Percentiles rank a stretch among this genome's conserved stretches.
phyloP scores from a whole-genome alignment of 2,797 vertebrate genomes.

The Characodon lateralis region DNA sequence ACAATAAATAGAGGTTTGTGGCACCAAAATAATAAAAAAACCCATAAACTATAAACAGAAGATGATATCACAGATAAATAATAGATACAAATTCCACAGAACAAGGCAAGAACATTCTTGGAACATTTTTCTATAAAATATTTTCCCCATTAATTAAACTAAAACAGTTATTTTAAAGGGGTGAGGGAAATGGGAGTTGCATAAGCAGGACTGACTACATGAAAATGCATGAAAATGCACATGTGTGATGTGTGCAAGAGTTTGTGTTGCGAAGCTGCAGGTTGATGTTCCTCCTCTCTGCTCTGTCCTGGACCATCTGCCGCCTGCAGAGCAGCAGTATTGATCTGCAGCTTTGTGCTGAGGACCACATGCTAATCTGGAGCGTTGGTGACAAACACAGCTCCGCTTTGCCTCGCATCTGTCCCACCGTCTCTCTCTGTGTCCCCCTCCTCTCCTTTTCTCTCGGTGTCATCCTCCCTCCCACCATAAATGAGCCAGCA shows the following conservation, averaged over 20 bases:
- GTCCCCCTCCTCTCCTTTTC: conserved; percentile 24
- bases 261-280: background rate
- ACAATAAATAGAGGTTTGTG: background rate
- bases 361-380: conserved; percentile 88
- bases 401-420: conserved; percentile 79
- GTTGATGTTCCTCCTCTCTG: conserved; percentile 18
- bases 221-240: too few relatives aligned
- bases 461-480: conserved; percentile 46
- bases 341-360: conserved; percentile 86
- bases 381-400: conserved; percentile 83
- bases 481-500: conserved; percentile 67
- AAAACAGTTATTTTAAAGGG: too few relatives aligned
- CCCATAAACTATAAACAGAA: background rate
- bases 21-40: too few relatives aligned
- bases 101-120: too few relatives aligned
- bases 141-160: background rate
- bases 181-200: background rate
- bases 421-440: conserved; percentile 67
- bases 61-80: background rate
- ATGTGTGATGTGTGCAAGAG: too few relatives aligned
- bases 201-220: background rate
- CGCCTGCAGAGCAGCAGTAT: conserved; percentile 81
- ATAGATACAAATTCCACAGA: background rate
- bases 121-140: too few relatives aligned
- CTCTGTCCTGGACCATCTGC: conserved; percentile 84